Evolutionary conservation across 2,888 invertebrate species (phyloP).

Genomic region (Caradrina kadenii): DNA sequence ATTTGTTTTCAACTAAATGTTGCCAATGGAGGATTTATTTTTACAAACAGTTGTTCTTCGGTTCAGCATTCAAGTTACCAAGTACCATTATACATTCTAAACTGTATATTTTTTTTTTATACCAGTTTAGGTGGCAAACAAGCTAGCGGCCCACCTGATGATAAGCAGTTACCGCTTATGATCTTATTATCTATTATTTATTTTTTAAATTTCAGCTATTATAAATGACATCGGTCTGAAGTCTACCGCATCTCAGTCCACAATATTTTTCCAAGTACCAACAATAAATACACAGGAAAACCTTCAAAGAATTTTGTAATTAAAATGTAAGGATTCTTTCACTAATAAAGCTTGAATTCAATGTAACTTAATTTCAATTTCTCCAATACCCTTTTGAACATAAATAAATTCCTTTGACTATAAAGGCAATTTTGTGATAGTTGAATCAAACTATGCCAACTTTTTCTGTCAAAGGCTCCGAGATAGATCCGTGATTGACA

Average conservation of each 20-base stretch:
- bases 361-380: neutral
- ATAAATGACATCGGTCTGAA: too few species aligned
- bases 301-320: constrained; percentile 12
- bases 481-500: constrained; percentile 37
- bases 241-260: neutral
- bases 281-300: constrained; percentile 12
- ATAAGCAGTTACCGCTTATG: too few species aligned
- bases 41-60: neutral
- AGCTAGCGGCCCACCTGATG: too few species aligned
- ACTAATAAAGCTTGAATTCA: neutral
- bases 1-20: constrained; percentile 1
- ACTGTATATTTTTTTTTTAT: too few species aligned
- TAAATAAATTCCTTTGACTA: constrained; percentile 7
- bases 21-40: neutral
- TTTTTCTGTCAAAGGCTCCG: constrained; percentile 38
- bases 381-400: neutral
- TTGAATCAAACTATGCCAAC: constrained; percentile 24
- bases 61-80: neutral
- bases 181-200: too few species aligned
- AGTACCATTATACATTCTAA: too few species aligned
- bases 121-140: too few species aligned
- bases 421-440: constrained; percentile 4
- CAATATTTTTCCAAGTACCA: constrained; percentile 10
- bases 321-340: constrained; percentile 19
- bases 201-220: neutral